Conservation (phyloP, 2,113 vertebrate genomes). For the Phalacrocorax carbo region DNA sequence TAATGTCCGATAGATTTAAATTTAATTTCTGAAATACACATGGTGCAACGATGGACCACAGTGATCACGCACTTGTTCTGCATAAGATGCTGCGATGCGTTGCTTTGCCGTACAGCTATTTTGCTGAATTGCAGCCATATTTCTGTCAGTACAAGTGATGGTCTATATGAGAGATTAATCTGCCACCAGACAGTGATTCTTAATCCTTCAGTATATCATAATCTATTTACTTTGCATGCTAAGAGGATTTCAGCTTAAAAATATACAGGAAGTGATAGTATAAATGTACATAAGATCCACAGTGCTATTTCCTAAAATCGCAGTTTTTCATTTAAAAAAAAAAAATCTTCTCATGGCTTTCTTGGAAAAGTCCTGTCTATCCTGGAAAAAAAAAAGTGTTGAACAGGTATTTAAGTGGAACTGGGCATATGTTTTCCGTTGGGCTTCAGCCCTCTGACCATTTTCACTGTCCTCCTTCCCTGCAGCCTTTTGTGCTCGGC, state of each 20-base stretch:
- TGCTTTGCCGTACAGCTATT: conserved; percentile 19
- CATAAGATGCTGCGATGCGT: conserved; percentile 41
- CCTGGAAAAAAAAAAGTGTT: background rate
- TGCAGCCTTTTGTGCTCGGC: background rate
- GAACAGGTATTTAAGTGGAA: conserved; percentile 29
- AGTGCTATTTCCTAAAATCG: conserved; percentile 69
- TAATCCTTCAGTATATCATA: conserved; percentile 94
- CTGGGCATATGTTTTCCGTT: background rate
- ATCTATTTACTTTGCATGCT: conserved; percentile 97
- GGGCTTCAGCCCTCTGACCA: background rate
- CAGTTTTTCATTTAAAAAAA: background rate
- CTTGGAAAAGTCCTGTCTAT: conserved; percentile 25
- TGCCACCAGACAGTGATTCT: conserved; percentile 90
- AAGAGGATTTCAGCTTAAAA: conserved; percentile 92
- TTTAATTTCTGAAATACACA: background rate
- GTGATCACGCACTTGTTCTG: background rate
- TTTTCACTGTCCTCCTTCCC: background rate
- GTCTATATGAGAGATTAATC: conserved; percentile 88
- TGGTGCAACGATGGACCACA: accelerated
- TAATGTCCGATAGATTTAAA: background rate
- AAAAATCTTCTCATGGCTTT: background rate
- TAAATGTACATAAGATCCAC: conserved; percentile 84
- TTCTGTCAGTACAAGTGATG: conserved; percentile 90
- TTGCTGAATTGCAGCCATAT: conserved; percentile 85
- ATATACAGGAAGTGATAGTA: conserved; percentile 86